A percentile compares a stretch with the other conserved stretches of the same genome.
phyloP scores from a whole-genome alignment of 35 echinoderm and acorn worm species.

The Apostichopus parvimensis region DNA sequence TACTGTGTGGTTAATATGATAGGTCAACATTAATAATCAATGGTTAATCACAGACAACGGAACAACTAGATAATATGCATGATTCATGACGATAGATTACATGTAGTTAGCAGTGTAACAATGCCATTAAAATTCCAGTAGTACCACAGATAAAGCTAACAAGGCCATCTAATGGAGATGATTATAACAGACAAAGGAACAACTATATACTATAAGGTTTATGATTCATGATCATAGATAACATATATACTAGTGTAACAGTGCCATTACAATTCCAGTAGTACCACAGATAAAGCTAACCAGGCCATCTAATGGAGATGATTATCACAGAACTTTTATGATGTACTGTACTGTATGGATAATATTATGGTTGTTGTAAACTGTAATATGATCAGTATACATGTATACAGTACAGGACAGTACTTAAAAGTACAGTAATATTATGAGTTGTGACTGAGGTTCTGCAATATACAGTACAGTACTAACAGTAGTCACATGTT shows the following conservation, averaged over 20 bases:
- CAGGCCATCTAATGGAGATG: neutral
- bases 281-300: neutral
- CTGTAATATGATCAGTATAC: neutral
- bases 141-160: no score
- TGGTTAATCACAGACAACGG: no score
- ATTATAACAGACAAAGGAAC: no score
- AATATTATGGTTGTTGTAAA: neutral
- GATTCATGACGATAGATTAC: no score
- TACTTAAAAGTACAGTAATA: neutral
- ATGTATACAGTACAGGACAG: neutral
- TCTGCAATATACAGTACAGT: neutral
- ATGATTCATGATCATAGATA: neutral
- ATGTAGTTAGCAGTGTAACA: no score
- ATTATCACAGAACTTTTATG: neutral
- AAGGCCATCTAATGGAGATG: no score
- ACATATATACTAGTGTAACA: neutral
- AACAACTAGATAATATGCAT: no score
- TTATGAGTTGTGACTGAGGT: neutral
- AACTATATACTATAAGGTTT: no score
- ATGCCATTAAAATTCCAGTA: no score
- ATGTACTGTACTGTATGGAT: neutral
- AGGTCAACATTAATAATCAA: no score
- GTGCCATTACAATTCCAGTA: neutral
- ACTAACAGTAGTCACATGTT: no score
- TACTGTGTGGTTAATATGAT: no score